phyloP scores from a whole-genome alignment of 2,888 invertebrate species.

The Drosophila niveifrons region DNA sequence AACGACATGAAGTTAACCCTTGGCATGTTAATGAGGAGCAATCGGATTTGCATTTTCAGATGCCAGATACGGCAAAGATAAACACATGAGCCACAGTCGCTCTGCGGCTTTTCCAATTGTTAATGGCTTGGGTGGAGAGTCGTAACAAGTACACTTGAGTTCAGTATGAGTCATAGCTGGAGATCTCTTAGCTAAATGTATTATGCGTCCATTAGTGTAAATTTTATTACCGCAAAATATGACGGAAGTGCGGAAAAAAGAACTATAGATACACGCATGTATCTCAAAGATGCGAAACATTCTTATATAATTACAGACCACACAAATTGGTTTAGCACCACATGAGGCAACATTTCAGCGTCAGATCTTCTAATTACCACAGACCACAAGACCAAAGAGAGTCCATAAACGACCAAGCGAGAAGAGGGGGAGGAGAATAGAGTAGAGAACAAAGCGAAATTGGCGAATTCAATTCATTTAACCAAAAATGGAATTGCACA shows the following conservation, averaged over 20 bases:
- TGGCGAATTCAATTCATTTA: conserved; percentile 53
- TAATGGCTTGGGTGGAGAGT: conserved; percentile 10
- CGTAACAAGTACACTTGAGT: not conserved
- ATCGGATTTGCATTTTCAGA: conserved; percentile 52
- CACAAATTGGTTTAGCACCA: conserved; percentile 69
- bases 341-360: conserved; percentile 46
- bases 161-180: conserved; percentile 44
- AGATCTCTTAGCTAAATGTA: conserved; percentile 42
- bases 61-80: conserved; percentile 12
- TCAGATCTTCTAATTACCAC: conserved; percentile 61
- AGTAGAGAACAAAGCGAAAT: not conserved
- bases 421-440: not conserved
- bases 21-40: conserved; percentile 60
- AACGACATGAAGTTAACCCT: conserved; percentile 57
- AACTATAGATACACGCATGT: conserved; percentile 26
- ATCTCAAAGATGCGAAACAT: conserved; percentile 50
- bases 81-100: conserved; percentile 41
- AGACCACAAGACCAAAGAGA: conserved; percentile 1
- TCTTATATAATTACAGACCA: conserved; percentile 66
- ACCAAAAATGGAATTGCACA: conserved; percentile 40
- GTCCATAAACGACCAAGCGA: not conserved
- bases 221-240: conserved; percentile 67
- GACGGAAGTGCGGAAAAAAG: conserved; percentile 33
- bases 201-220: conserved; percentile 72
- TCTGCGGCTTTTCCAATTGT: conserved; percentile 42